A percentile compares a stretch with the other conserved stretches of the same genome.
phyloP scores from a whole-genome alignment of 2,797 vertebrate genomes.

The Telmatherina bonti region DNA sequence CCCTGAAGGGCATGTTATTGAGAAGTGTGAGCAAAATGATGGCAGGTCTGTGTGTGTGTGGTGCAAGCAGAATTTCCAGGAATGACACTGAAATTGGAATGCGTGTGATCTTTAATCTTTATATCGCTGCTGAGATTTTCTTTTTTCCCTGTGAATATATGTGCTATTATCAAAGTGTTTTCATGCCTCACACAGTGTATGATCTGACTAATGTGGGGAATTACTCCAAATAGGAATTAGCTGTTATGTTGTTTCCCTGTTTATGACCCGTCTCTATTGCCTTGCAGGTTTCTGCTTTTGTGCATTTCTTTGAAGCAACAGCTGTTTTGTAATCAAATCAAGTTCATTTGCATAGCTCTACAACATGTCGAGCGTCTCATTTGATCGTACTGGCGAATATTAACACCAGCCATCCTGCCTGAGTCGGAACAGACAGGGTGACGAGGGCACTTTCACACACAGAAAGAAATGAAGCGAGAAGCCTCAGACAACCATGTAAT shows the following conservation, averaged over 20 bases:
- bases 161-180: slow-evolving; percentile 21
- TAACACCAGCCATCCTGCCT: slow-evolving; percentile 6
- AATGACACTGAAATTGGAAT: slow-evolving; percentile 19
- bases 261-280: slow-evolving; percentile 3
- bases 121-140: not conserved
- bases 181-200: slow-evolving; percentile 5
- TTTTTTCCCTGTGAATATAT: slow-evolving; percentile 1
- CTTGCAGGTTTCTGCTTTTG: slow-evolving; percentile 14
- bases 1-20: slow-evolving; percentile 18
- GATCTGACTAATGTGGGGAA: slow-evolving; percentile 49
- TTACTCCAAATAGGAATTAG: slow-evolving; percentile 17
- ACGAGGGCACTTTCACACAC: slow-evolving; percentile 9
- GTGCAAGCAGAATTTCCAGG: slow-evolving; percentile 8
- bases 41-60: slow-evolving; percentile 12
- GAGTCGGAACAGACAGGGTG: not conserved
- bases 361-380: slow-evolving; percentile 3
- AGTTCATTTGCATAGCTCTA: slow-evolving; percentile 10
- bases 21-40: slow-evolving; percentile 21
- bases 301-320: slow-evolving; percentile 9
- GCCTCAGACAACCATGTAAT: slow-evolving; percentile 1
- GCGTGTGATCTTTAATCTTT: slow-evolving; percentile 10
- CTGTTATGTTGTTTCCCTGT: not conserved
- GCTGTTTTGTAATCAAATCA: slow-evolving; percentile 23
- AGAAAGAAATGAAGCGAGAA: not conserved
- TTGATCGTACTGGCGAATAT: slow-evolving; percentile 15